These are phyloP conservation scores for Sesia apiformis DNA, from an alignment of 2,888 invertebrate genomes.

Conservation along the genomic window DNA sequence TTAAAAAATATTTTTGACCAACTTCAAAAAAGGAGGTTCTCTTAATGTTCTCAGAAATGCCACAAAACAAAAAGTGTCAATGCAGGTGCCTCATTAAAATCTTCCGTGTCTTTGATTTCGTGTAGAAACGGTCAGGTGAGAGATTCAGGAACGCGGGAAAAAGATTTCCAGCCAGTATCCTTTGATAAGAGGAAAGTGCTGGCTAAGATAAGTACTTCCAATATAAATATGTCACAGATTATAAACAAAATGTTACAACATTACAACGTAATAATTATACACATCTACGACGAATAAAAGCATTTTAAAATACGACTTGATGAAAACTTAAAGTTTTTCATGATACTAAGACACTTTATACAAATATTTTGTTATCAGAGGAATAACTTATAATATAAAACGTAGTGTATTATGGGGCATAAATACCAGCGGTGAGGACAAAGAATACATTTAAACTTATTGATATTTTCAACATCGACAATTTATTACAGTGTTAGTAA, in stretches of 20 bases:
- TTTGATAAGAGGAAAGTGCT: conserved; percentile 9
- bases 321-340: no score
- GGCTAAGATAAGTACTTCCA: conserved; percentile 5
- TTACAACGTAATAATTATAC: no score
- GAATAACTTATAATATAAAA: no score
- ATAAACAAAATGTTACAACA: neutral
- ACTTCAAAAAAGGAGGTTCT: conserved; percentile 8
- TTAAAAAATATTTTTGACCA: neutral
- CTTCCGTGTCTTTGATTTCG: conserved; percentile 65
- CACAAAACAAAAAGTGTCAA: conserved; percentile 55
- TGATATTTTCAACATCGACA: no score
- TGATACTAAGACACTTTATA: no score
- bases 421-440: no score
- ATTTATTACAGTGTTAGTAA: no score
- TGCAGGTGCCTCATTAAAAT: conserved; percentile 72
- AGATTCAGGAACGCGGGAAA: conserved; percentile 31
- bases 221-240: neutral
- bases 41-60: conserved; percentile 21
- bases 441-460: no score
- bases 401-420: no score
- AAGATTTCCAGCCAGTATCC: conserved; percentile 19
- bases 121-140: conserved; percentile 22
- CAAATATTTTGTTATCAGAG: no score
- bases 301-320: no score
- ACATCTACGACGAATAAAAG: no score